Conservation (phyloP, 1,140 invertebrate genomes). For the Cecropterus lyciades region DNA sequence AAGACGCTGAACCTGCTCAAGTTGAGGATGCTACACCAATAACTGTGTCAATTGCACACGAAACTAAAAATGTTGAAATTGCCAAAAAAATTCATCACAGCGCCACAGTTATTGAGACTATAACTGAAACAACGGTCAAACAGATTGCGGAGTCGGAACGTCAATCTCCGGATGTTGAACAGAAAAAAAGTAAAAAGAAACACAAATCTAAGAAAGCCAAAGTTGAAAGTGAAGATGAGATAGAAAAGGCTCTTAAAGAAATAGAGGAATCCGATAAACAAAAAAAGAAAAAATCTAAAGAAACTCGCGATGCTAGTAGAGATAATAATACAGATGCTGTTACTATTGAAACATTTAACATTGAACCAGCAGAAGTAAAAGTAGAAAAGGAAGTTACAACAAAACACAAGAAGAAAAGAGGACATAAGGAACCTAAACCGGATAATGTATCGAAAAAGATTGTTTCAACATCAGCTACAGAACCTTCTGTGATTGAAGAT, state of each 20-base stretch:
- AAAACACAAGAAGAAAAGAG: conserved; percentile 39
- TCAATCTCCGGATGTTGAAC: conserved; percentile 43
- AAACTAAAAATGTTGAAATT: conserved; percentile 31
- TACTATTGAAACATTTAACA: conserved; percentile 8
- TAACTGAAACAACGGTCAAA: conserved; percentile 40
- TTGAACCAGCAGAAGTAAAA: conserved; percentile 17
- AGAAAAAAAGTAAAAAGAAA: conserved; percentile 76
- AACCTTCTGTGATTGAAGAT: conserved; percentile 3
- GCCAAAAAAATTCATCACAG: conserved; percentile 44
- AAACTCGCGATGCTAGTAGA: conserved; percentile 48
- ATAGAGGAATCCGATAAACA: conserved; percentile 73
- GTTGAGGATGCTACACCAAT: conserved; percentile 32
- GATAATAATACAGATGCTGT: conserved; percentile 39
- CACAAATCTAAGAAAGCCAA: conserved; percentile 75
- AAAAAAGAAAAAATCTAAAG: conserved; percentile 65
- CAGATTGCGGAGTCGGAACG: conserved; percentile 23
- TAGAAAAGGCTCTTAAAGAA: conserved; percentile 84
- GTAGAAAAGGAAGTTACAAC: conserved; percentile 24
- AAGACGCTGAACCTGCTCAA: conserved; percentile 53
- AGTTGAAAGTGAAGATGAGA: conserved; percentile 77
- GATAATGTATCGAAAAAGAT: not conserved
- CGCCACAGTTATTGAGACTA: conserved; percentile 54
- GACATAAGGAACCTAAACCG: conserved; percentile 23
- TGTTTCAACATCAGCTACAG: not conserved
- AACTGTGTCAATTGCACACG: not conserved